Evolutionary conservation across 92 coral and sea anemone genomes (phyloP).

Genomic region (Zoanthus gigantus): DNA sequence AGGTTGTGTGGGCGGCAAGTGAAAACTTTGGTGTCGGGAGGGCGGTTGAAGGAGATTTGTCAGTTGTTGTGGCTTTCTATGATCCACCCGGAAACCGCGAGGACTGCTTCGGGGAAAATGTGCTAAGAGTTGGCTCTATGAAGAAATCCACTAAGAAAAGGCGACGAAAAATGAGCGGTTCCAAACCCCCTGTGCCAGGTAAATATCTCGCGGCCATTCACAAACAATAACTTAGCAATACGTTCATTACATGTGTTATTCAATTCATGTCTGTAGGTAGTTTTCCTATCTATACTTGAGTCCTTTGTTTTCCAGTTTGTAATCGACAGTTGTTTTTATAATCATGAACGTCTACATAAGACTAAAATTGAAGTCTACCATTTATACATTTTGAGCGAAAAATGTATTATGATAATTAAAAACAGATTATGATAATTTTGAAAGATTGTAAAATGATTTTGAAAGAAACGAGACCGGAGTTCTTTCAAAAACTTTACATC

Average conservation of each 20-base stretch:
- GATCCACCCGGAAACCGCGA: conserved; percentile 99
- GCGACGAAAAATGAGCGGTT: conserved; percentile 63
- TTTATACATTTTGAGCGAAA: neutral
- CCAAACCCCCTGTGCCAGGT: conserved; percentile 84
- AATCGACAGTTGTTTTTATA: neutral
- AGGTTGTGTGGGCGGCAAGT: conserved; percentile 96
- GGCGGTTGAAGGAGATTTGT: conserved; percentile 80
- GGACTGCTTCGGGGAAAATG: conserved; percentile 83
- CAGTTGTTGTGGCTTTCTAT: conserved; percentile 95
- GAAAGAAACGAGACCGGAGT: neutral
- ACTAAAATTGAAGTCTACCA: neutral
- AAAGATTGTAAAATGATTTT: neutral
- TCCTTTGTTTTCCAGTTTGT: neutral
- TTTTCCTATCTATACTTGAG: neutral
- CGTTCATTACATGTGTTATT: neutral
- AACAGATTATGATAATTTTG: neutral
- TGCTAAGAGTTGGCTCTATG: conserved; percentile 70
- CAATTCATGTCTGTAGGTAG: neutral
- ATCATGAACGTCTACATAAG: neutral
- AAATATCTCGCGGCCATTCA: conserved; percentile 24
- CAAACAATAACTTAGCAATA: neutral
- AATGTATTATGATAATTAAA: neutral
- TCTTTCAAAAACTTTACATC: neutral
- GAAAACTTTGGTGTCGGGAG: conserved; percentile 95
- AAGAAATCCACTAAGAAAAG: conserved; percentile 51